Conservation (phyloP, 2,113 vertebrate genomes). For the Sorex fumeus region DNA sequence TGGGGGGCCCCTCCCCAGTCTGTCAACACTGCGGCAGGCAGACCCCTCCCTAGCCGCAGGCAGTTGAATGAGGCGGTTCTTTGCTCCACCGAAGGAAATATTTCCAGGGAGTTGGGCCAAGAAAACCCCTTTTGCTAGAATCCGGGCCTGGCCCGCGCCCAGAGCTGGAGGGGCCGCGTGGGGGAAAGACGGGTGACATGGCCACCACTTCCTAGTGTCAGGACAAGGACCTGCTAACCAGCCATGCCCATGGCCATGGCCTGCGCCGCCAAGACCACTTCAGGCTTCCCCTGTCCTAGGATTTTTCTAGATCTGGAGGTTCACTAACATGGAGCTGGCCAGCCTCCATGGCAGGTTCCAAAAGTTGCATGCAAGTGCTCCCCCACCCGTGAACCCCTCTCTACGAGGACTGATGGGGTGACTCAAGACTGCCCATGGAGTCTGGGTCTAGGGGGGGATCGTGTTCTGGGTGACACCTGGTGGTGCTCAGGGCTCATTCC, state of each 20-base stretch:
- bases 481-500: too few relatives aligned
- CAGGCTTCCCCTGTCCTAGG: too few relatives aligned
- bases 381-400: too few relatives aligned
- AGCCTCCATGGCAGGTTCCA: neutral
- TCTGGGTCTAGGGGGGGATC: too few relatives aligned
- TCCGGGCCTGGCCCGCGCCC: slow-evolving; percentile 73
- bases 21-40: slow-evolving; percentile 63
- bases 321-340: neutral
- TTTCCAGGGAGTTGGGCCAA: slow-evolving; percentile 83
- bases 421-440: too few relatives aligned
- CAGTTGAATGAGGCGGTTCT: slow-evolving; percentile 80
- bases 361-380: neutral
- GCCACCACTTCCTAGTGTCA: slow-evolving; percentile 16
- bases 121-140: slow-evolving; percentile 80
- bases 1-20: slow-evolving; percentile 58
- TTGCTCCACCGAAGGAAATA: slow-evolving; percentile 78
- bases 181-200: neutral
- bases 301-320: neutral
- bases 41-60: slow-evolving; percentile 77
- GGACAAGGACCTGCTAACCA: neutral
- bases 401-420: too few relatives aligned
- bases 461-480: too few relatives aligned
- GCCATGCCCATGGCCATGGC: neutral
- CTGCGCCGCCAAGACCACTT: too few relatives aligned
- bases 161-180: slow-evolving; percentile 38